Conservation (phyloP, 2,797 vertebrate genomes). For the Eremophila alpestris region DNA sequence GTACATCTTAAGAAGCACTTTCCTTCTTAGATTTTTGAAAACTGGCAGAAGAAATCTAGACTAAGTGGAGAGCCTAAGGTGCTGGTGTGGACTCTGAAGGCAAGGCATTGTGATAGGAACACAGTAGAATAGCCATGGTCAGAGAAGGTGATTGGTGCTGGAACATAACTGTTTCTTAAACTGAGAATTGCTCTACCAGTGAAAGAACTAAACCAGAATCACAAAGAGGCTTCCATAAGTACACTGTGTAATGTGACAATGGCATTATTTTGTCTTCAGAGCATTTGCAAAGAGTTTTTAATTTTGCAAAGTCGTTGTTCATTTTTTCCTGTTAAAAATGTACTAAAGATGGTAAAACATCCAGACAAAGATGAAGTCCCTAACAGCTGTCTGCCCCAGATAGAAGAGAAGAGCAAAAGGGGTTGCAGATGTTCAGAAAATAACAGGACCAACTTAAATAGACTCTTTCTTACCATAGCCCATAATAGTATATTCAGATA, state of each 20-base stretch:
- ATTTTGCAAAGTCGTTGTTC: neutral
- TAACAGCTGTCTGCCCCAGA: neutral
- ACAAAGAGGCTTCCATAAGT: neutral
- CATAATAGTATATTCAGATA: neutral
- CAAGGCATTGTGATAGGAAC: neutral
- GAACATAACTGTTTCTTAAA: neutral
- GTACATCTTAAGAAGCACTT: neutral
- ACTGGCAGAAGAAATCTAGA: neutral
- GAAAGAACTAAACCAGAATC: neutral
- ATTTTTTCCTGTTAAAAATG: neutral
- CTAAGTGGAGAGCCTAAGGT: neutral
- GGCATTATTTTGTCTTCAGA: neutral
- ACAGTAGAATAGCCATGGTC: neutral
- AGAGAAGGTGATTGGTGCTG: neutral
- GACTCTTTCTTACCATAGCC: neutral
- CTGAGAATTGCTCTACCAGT: neutral
- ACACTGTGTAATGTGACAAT: neutral
- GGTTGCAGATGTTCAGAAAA: neutral
- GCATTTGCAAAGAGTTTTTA: neutral
- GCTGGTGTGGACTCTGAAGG: neutral
- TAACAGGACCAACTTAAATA: neutral
- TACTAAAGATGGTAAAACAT: neutral
- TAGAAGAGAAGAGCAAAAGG: neutral
- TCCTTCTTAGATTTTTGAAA: neutral
- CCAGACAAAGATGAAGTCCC: neutral